Conservation (phyloP, 2,113 vertebrate genomes). For the Phalacrocorax pelagicus region DNA sequence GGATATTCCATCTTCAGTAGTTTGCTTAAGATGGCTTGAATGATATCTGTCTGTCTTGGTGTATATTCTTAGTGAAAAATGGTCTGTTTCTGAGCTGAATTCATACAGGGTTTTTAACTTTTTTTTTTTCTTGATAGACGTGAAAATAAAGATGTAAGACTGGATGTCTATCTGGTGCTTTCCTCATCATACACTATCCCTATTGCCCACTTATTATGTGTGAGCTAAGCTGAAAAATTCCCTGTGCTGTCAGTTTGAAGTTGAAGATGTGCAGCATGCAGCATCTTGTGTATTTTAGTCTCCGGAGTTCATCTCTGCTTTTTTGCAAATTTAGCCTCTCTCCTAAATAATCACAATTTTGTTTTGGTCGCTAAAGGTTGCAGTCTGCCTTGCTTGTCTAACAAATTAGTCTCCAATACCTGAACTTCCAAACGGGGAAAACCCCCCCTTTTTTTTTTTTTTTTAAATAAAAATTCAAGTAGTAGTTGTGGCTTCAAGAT, state of each 20-base stretch:
- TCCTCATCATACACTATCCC: not conserved
- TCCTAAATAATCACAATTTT: not conserved
- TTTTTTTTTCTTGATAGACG: not conserved
- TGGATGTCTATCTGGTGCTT: not conserved
- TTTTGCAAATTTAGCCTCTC: not conserved
- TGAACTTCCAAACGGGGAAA: not conserved
- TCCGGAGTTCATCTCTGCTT: not conserved
- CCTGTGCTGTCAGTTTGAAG: not conserved
- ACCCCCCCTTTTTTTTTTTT: too few relatives aligned
- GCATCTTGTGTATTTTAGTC: not conserved
- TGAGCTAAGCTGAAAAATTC: not conserved
- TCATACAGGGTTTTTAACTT: not conserved
- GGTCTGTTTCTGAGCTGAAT: not conserved
- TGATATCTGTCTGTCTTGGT: not conserved
- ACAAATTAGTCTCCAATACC: not conserved
- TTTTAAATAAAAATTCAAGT: not conserved
- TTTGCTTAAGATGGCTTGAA: not conserved
- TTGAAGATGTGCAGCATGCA: not conserved
- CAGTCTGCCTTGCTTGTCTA: not conserved
- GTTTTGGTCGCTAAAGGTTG: not conserved
- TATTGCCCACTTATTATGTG: not conserved
- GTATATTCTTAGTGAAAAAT: not conserved
- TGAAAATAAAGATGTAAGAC: slow-evolving; percentile 31
- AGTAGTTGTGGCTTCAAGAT: not conserved
- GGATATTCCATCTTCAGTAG: not conserved